Evolutionary conservation across 1,140 invertebrate species (phyloP).

Genomic region (Saccostrea cuccullata): DNA sequence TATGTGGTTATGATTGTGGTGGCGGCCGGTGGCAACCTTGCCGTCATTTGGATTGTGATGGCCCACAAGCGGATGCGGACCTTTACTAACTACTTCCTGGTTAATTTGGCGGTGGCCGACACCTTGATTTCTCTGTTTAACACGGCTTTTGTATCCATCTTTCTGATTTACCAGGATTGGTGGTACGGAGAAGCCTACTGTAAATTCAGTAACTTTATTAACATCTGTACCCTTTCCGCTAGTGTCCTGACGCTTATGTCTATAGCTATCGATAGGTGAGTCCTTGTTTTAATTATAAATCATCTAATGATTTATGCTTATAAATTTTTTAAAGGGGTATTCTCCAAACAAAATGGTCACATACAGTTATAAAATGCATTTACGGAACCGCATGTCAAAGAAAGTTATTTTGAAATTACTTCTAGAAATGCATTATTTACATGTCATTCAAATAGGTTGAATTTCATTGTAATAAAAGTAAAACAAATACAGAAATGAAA

Average conservation of each 20-base stretch:
- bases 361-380: too few relatives aligned
- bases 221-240: slow-evolving; percentile 90
- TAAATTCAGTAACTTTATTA: slow-evolving; percentile 92
- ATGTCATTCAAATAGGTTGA: too few relatives aligned
- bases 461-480: too few relatives aligned
- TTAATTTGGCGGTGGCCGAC: slow-evolving; percentile 96
- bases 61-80: slow-evolving; percentile 93
- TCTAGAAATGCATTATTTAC: too few relatives aligned
- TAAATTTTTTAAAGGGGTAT: too few relatives aligned
- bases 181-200: slow-evolving; percentile 91
- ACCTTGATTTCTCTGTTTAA: slow-evolving; percentile 94
- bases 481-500: too few relatives aligned
- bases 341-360: too few relatives aligned
- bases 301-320: too few relatives aligned
- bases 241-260: slow-evolving; percentile 96
- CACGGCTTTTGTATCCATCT: slow-evolving; percentile 95
- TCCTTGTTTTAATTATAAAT: slow-evolving; percentile 22
- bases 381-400: too few relatives aligned
- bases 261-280: slow-evolving; percentile 96
- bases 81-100: slow-evolving; percentile 96
- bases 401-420: too few relatives aligned
- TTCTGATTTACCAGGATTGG: slow-evolving; percentile 89
- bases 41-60: slow-evolving; percentile 96
- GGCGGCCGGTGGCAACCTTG: slow-evolving; percentile 94
- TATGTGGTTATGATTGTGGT: slow-evolving; percentile 93